Base-by-base conservation (phyloP, 2,888 invertebrate genomes). In the Thysanoteuthis rhombus region DNA sequence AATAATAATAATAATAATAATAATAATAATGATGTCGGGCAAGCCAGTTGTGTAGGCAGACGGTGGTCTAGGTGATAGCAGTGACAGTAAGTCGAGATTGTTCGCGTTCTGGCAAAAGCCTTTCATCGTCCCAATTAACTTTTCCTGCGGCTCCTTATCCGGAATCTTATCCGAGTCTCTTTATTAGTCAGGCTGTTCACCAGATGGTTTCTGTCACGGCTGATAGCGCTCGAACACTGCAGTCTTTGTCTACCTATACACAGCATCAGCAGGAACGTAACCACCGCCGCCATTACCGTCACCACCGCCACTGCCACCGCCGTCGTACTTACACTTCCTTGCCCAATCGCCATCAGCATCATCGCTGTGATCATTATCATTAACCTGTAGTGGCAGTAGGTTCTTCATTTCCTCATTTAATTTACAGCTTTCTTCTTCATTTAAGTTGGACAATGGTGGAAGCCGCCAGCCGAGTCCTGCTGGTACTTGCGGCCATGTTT, bases 161-260 rank as follows among this genome's bases (percentile, higher is more conserved):
- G 75, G 75, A 75, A 75, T 75, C 75, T 75, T 75, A 75, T 75
- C 75, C 75, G n/a, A 10, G 75, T 75, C 75, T 36, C 75, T 75
- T 75, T 75, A 75, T 75, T 75, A 75, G 16, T 75, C 75, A n/a
- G 75, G 16, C 75, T 75, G n/a, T 36, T 36, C 75, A 75, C 75
- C 75, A 75, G 75, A 75, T 75, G 75, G 75, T 75, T 75, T 75
- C 75, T 75, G 75, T 75, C 75, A 75, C n/a, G 75, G 75, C 75
- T 75, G 75, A 75, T 75, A 75, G 75, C 75, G n/a, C 75, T 75
- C 12, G 75, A 75, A 75, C 75, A 75, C 75, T 75, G 75, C n/a
- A 75, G n/a, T 36, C 75, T 75, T 75, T 75, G 75, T 75, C 12
- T 36, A 75, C 75, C 16, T 75, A 75, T 4, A 36, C 22, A 36